Evolutionary conservation across 2,797 vertebrate genomes (phyloP), one percentile per base, ranked within the genome.

Genomic region (Melanotaenia parkinsoni): DNA sequence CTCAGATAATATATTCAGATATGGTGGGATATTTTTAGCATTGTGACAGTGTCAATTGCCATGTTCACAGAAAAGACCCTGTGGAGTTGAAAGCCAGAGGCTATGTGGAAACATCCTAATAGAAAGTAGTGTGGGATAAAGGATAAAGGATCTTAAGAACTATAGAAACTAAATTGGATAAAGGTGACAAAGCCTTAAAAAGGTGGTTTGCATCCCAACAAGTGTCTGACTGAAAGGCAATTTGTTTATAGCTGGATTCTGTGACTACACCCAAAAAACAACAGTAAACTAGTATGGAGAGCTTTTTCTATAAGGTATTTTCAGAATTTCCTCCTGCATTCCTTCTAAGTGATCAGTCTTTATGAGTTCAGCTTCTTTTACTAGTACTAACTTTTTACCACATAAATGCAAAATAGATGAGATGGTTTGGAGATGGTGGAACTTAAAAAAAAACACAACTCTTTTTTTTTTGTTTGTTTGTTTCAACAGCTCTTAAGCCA

Each of bases 101-200:
- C 87, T 72, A 79, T 72, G 47, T 79, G 64, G 72, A 63, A 84
- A 76, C 33, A 75, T 64, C 76, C 53, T 78, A 74, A 87, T 86
- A 65, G 76, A 83, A 85, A 74, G 62, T 60, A 70, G 73, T 77
- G 78, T 22, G 58, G 83, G 80, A 82, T 79, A 67, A 82, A 76
- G 45, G 30, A 72, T 73, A 87, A 82, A 73, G 68, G 82, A 16
- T 85, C 77, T 67, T 83, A 87, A 86, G 82, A 71, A 86, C 65
- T 58, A 72, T 72, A 51, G 58, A 76, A 81, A 66, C 61, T 63
- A 69, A 74, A 73, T 69, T 53, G 50, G 33, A 86, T 87, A 56
- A 84, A 88, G 79, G 53, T 70, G 58, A 82, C 33, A 14, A 47
- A 14, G 62, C 20, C 70, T 72, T 26, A 59, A n/a, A 69, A 43